Evolutionary conservation across 2,113 vertebrate genomes (phyloP), one percentile per base, ranked within the genome.

Genomic region (Ictidomys tridecemlineatus): DNA sequence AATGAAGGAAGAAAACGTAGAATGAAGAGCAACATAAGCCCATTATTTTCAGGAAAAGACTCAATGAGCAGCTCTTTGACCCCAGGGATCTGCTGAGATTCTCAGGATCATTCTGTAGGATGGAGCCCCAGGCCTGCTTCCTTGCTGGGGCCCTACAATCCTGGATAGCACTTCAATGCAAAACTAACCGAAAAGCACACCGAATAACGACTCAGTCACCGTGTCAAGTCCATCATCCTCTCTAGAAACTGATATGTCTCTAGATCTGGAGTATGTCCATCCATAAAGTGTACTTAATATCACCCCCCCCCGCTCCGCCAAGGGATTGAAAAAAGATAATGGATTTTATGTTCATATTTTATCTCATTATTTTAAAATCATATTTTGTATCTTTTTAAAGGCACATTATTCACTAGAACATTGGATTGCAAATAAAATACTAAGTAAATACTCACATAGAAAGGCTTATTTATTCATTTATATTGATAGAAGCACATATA

Each of bases 301-400:
- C 85, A 2, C 5, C 24, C 13, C 6, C 51, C 1, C 51, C 48
- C 48, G n/a, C n/a, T n/a, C n/a, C 12, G 8, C 45, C 48, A 51
- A 18, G 14, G 13, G 24, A 51, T 8, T 39, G 8, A 69, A 83
- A 83, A 93, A 78, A 53, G 53, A 73, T 58, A 48, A 67, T 28
- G 14, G 9, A 56, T 28, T 16, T 88, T 84, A 89, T 14, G 8
- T 32, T 45, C 16, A 42, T 39, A 32, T 45, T 58, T 70, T 26
- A 26, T n/a, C 79, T 91, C 78, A 69, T 51, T 94, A 34, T 78
- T 86, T 84, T 84, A 82, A 89, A 89, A 26, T 82, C 10, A 17
- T 67, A 39, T 72, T 90, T 74, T 84, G 13, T 56, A 2, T 53
- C 79, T 85, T 76, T 94, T 51, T 48, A 84, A 89, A 82, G 85